Evolutionary conservation across 2,888 invertebrate species (phyloP).

Genomic region (Drosophila pseudotakahashii): DNA sequence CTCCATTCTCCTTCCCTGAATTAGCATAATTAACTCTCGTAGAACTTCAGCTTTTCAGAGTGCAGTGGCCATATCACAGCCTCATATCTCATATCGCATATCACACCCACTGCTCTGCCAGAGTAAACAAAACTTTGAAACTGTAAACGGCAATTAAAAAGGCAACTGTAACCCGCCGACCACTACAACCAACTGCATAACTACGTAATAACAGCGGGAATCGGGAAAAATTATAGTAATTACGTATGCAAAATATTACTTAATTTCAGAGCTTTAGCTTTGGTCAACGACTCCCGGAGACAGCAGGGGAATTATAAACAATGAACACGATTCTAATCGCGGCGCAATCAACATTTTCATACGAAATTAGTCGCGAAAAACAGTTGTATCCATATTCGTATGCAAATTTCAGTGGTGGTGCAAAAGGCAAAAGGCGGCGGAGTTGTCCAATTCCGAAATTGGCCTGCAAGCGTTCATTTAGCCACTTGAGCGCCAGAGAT

Average conservation of each 20-base stretch:
- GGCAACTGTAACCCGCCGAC: slow-evolving; percentile 28
- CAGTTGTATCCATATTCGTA: slow-evolving; percentile 76
- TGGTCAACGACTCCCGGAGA: slow-evolving; percentile 33
- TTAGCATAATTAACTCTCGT: slow-evolving; percentile 26
- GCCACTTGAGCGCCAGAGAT: slow-evolving; percentile 63
- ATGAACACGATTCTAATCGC: slow-evolving; percentile 79
- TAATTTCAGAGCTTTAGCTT: slow-evolving; percentile 34
- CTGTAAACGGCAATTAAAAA: slow-evolving; percentile 46
- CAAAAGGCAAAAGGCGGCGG: slow-evolving; percentile 20
- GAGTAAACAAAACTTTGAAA: slow-evolving; percentile 17
- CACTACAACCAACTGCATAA: slow-evolving; percentile 28
- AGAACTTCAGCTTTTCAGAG: slow-evolving; percentile 11
- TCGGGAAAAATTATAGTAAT: slow-evolving; percentile 21
- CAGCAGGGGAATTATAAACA: slow-evolving; percentile 51
- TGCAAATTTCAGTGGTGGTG: slow-evolving; percentile 54
- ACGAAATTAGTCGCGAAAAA: slow-evolving; percentile 74
- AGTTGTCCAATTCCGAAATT: slow-evolving; percentile 59
- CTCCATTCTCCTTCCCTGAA: background rate
- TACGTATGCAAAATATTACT: slow-evolving; percentile 48
- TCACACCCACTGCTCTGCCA: slow-evolving; percentile 6
- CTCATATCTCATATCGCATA: slow-evolving; percentile 28
- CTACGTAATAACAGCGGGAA: slow-evolving; percentile 17
- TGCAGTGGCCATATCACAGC: slow-evolving; percentile 13
- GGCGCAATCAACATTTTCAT: slow-evolving; percentile 76
- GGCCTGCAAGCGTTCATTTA: slow-evolving; percentile 66